A percentile compares a stretch with the other conserved stretches of the same genome.
These are phyloP conservation scores for Drosophila seguyi DNA, from an alignment of 1,140 invertebrate genomes.

Conservation along the genomic window DNA sequence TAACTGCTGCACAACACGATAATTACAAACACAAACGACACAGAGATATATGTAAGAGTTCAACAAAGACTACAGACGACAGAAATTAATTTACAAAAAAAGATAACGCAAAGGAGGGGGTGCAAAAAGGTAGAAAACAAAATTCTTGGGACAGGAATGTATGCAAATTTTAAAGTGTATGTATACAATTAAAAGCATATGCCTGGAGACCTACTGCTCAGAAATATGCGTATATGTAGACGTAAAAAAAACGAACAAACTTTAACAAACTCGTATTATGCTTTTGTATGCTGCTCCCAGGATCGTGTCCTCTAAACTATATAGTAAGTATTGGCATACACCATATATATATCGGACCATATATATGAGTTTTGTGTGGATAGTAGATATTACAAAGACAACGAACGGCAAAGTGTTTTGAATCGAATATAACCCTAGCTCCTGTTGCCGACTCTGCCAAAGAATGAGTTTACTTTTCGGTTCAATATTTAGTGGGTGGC, in stretches of 20 bases:
- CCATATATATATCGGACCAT: conserved; percentile 30
- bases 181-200: conserved; percentile 43
- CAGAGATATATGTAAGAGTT: conserved; percentile 34
- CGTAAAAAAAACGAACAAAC: conserved; percentile 67
- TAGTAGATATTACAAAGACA: conserved; percentile 78
- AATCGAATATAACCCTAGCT: conserved; percentile 65
- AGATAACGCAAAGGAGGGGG: conserved; percentile 11
- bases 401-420: conserved; percentile 72
- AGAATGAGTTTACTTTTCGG: conserved; percentile 56
- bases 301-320: conserved; percentile 74
- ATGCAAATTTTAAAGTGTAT: conserved; percentile 61
- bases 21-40: conserved; percentile 62
- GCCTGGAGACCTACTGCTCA: conserved; percentile 38
- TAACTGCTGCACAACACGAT: conserved; percentile 48
- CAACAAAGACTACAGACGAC: conserved; percentile 63
- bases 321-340: conserved; percentile 72
- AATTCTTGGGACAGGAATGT: conserved; percentile 70
- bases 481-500: conserved; percentile 55
- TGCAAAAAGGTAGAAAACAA: conserved; percentile 32
- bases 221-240: conserved; percentile 35
- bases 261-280: conserved; percentile 79
- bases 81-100: conserved; percentile 46
- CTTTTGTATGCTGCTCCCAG: conserved; percentile 67
- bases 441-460: conserved; percentile 63
- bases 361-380: conserved; percentile 49